Base-by-base conservation (phyloP, 2,888 invertebrate genomes). In the Cerastis rubricosa region DNA sequence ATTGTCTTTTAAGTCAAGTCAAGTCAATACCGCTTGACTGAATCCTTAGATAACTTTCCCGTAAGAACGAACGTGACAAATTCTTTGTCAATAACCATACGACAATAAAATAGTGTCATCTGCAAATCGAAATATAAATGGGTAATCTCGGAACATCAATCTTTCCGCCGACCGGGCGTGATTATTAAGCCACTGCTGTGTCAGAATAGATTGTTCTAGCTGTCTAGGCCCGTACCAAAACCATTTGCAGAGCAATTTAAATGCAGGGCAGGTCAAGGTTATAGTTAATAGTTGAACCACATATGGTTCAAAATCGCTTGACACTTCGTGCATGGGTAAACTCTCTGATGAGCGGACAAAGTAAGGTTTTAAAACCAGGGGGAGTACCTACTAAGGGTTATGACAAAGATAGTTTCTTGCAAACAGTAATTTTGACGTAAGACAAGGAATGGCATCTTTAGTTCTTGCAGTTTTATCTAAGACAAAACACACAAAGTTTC, bases 151-250 rank as follows among this genome's bases (percentile, higher is more conserved):
- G 7, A 47, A 40, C 66, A 77, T 82, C 54, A 68, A 64, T 83
- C 78, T 79, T 79, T 82, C 83, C 63, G 67, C 79, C 19, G 49
- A 25, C 67, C 35, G 19, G 77, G 43, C 79, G 35, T 79, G 79
- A 77, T 67, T 82, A 77, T 77, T 66, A 43, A 19, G 25, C 22
- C 25, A 35, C n/a, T 61, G 54, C 66, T 74, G 66, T 76, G 40
- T 77, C 54, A 45, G 76, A 77, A 64, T 64, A n/a, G 54, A 79
- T 64, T 77, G 63, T 68, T 83, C 63, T 35, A 64, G 78, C 14
- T 54, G n/a, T 63, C 19, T 29, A 43, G 12, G 25, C 40, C n/a
- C 25, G 70, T 49, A 57, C 61, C 51, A 63, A 47, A 78, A 65
- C 43, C 54, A 47, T 74, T 78, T 65, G 57, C 64, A 47, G 19